Base-by-base conservation (phyloP, 1,140 invertebrate genomes). In the Drosophila prosaltans region DNA sequence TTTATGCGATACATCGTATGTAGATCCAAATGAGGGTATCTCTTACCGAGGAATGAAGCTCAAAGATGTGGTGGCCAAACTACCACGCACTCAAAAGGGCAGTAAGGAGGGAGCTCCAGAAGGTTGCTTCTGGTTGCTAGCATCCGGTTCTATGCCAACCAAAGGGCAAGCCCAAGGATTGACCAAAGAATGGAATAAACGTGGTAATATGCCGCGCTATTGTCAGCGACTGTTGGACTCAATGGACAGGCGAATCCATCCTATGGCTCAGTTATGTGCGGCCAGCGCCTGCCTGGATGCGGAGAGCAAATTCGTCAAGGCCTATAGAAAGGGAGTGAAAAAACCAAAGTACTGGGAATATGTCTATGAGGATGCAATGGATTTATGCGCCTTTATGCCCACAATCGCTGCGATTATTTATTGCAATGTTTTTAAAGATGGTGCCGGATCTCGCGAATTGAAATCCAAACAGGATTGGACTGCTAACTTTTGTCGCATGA, bases 11-110 rank as follows among this genome's bases (percentile, higher is more conserved):
- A 98, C 98, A 1, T 99, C 98, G 7, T 96, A 98, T 10, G 93
- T 99, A 59, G 98, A 99, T 91, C 94, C 98, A 3, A 96, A 99
- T 64, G 97, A 98, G 92, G 98, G 98, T 55, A 99, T 99, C 91
- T 94, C 96, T 45, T 99, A 98, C 94, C 96, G 98, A 61, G 98
- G 97, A 1, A 95, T 96, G 75, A 97, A 96, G 9, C 98, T 99
- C 81, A 97, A 97, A 3, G 97, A 99, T 82, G 98, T 97, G 88
- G 97, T 97, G 88, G 95, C 98, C 80, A 77, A 95, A 1, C 92
- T 99, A 63, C 98, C 98, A 0, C 98, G 97, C 89, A 97, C 95
- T 1, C 95, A 96, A 9, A 96, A 96, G n/a, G 97, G 97, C 11
- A 92, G 97, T 30, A 91, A 94, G 24, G 97, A 99, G 90, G 98